Evolutionary conservation across 37 sponge, comb jelly and placozoan genomes (phyloP).

Genomic region (Aplysina aerophoba): DNA sequence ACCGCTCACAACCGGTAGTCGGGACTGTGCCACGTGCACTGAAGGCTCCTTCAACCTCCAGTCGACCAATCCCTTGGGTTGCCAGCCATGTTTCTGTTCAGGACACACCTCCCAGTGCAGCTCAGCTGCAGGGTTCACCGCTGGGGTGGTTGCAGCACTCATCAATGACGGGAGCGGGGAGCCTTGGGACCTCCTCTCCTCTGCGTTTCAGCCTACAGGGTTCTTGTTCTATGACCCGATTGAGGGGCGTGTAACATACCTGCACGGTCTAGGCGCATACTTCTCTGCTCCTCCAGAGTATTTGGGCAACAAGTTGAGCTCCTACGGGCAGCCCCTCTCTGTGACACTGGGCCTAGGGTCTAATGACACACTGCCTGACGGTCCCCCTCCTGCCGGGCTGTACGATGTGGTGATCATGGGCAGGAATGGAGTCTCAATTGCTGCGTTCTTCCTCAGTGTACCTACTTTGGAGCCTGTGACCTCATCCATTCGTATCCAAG

Average conservation of each 20-base stretch:
- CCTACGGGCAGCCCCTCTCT: conserved; percentile 56
- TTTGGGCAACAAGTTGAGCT: conserved; percentile 64
- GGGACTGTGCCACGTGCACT: conserved; percentile 48
- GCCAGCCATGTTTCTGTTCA: conserved; percentile 82
- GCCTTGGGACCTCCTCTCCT: conserved; percentile 28
- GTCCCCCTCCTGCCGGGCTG: background rate
- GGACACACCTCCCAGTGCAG: conserved; percentile 51
- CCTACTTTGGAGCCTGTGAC: background rate
- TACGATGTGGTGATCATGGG: conserved; percentile 41
- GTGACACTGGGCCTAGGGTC: conserved; percentile 7
- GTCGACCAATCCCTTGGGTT: conserved; percentile 64
- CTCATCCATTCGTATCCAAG: conserved; percentile 42
- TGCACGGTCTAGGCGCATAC: conserved; percentile 21
- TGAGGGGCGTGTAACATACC: background rate
- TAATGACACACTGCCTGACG: background rate
- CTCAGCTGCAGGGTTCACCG: conserved; percentile 45
- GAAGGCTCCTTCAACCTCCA: conserved; percentile 67
- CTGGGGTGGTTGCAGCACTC: background rate
- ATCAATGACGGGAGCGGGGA: background rate
- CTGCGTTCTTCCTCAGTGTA: conserved; percentile 15
- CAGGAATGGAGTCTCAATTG: conserved; percentile 6
- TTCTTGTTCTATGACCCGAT: conserved; percentile 8
- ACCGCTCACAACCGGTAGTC: conserved; percentile 4
- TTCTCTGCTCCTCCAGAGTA: conserved; percentile 54
- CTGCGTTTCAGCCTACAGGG: background rate